Evolutionary conservation across 2,888 invertebrate genomes (phyloP), one percentile per base, ranked within the genome.

Genomic region (Apamea sordens): DNA sequence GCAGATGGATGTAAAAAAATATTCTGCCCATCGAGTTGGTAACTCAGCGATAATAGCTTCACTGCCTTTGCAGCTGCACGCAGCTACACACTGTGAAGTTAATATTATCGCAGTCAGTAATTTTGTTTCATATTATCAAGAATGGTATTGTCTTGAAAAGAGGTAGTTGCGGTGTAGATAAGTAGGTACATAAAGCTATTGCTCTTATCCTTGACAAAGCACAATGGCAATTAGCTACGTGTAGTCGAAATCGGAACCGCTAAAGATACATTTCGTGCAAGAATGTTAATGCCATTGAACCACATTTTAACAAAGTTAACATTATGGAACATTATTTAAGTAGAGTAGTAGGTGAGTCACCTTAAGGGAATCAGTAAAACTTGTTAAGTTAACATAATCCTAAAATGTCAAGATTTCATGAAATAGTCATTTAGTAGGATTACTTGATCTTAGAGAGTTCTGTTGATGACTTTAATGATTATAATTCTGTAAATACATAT

Each of bases 241-340:
- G 3, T 68, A 41, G n/a, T 41, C 44, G n/a, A 18, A 72, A 68
- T 63, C 47, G 18, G 24, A 68, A 76, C 53, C 21, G 53, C 15
- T 56, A 41, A 21, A 72, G 13, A 73, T 72, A 73, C 24, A 71
- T 83, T 72, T 80, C 83, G 76, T 84, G 80, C 53, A 76, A 73
- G 76, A 84, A 80, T 73, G 71, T 72, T 59, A 70, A 73, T 80
- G 76, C 44, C 47, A 76, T 76, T 80, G 73, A 84, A 84, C 65
- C 15, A 73, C 65, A 70, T 80, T 73, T n/a, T 32, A 73, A 63
- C 80, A 53, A 84, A 83, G 24, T 13, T 24, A 70, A 70, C 36
- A 59, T 0, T 36, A 47, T 8, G 7, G 6, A 41, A 21, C 11
- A 53, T 47, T 24, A 32, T 32, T 32, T 18, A 77, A 36, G 36